Base-by-base conservation (phyloP, 2,797 vertebrate genomes). In the Chelmon rostratus region DNA sequence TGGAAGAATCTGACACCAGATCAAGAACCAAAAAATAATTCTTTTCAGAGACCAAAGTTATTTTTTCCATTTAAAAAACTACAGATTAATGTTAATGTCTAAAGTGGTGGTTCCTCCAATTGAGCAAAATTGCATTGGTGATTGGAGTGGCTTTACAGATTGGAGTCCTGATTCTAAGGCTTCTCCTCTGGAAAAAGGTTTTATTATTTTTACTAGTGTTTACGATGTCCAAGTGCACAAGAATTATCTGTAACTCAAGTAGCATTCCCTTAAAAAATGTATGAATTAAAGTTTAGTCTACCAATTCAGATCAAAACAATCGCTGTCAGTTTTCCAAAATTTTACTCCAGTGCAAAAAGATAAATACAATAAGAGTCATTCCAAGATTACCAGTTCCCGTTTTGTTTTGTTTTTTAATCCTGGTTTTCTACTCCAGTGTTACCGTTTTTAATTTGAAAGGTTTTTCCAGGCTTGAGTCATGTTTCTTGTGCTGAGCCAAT, bases 291-390 rank as follows among this genome's bases (percentile, higher is more conserved):
- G 5, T 73, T 50, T 37, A 67, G 40, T 72, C 47, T 76, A 67
- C 25, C 13, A 5, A 53, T 65, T 80, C 19, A 82, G 73, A 68
- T 75, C 78, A 63, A 87, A 88, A 81, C 16, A 8, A 82, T 78
- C 86, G 79, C 83, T 91, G 78, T 73, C 81, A 82, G 59, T 68
- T 89, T 81, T 84, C 70, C 79, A 92, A 93, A 88, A 88, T 93
- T 95, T 95, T 95, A 93, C 94, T 95, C 93, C 94, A 95, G 94
- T 95, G 92, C 93, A 95, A 94, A 92, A 89, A 70, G n/a, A 80
- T 66, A 2, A 53, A 82, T 52, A 65, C 40, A 68, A 61, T 83
- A 83, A 68, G 28, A 82, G 40, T 57, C 63, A 69, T 73, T 68
- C 68, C 59, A 59, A 73, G 3, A 84, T 46, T 44, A 56, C 42